phyloP scores from a whole-genome alignment of 1,140 invertebrate species.

The Portunus trituberculatus region DNA sequence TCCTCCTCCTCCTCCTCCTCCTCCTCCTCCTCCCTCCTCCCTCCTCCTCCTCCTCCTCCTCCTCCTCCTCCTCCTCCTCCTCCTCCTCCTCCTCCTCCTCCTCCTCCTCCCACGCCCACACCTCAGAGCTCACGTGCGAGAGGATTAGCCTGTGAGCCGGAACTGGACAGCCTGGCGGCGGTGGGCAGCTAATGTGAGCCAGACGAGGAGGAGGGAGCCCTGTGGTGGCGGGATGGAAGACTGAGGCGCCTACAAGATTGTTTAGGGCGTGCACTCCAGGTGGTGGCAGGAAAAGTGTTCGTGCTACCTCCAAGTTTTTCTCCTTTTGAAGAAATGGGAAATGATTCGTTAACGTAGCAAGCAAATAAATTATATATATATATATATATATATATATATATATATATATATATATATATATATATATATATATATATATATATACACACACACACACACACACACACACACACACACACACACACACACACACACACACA shows the following conservation, averaged over 20 bases:
- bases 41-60: not conserved
- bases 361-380: too few species aligned
- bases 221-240: not conserved
- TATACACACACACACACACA: not conserved
- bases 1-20: not conserved
- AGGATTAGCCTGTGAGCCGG: too few species aligned
- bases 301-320: not conserved
- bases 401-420: constrained; percentile 26
- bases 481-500: not conserved
- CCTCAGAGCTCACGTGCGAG: too few species aligned
- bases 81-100: not conserved
- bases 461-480: not conserved
- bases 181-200: not conserved
- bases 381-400: constrained; percentile 14
- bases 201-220: not conserved
- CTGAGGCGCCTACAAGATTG: not conserved
- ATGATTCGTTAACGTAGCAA: too few species aligned
- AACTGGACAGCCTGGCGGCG: too few species aligned
- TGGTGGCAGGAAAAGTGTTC: not conserved
- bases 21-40: not conserved
- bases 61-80: not conserved
- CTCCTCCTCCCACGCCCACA: not conserved
- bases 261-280: not conserved
- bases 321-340: too few species aligned
- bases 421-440: constrained; percentile 15